Evolutionary conservation across 2,797 vertebrate species (phyloP).

Genomic region (Sebastes variabilis): DNA sequence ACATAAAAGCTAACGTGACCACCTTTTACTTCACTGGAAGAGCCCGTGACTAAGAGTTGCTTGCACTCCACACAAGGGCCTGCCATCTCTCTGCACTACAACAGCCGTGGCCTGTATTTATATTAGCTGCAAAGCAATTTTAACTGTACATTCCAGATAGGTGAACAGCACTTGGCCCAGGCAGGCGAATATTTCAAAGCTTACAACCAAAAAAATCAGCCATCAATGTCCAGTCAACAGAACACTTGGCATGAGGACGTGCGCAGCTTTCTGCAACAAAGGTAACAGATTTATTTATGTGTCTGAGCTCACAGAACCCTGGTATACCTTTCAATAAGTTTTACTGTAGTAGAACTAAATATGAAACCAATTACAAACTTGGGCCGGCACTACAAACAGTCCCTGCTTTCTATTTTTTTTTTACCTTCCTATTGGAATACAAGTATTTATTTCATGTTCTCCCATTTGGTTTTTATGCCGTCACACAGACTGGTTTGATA

Average conservation of each 20-base stretch:
- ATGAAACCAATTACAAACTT: conserved; percentile 78
- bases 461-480: conserved; percentile 61
- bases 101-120: conserved; percentile 73
- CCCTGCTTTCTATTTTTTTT: conserved; percentile 32
- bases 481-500: conserved; percentile 60
- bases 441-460: conserved; percentile 53
- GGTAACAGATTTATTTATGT: conserved; percentile 78
- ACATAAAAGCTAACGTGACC: conserved; percentile 31
- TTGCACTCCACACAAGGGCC: conserved; percentile 45
- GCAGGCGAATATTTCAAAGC: conserved; percentile 73
- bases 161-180: conserved; percentile 78
- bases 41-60: conserved; percentile 49
- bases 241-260: conserved; percentile 71
- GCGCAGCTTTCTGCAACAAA: conserved; percentile 68
- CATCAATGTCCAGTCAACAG: conserved; percentile 72
- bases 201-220: conserved; percentile 65
- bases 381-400: conserved; percentile 66
- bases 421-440: conserved; percentile 25
- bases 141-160: conserved; percentile 85
- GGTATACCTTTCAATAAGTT: conserved; percentile 72
- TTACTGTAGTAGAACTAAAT: conserved; percentile 73
- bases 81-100: conserved; percentile 61
- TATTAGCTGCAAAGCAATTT: conserved; percentile 78
- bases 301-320: conserved; percentile 72
- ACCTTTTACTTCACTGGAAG: conserved; percentile 30